Evolutionary conservation across 2,888 invertebrate genomes (phyloP).

Genomic region (Limnephilus auricula): DNA sequence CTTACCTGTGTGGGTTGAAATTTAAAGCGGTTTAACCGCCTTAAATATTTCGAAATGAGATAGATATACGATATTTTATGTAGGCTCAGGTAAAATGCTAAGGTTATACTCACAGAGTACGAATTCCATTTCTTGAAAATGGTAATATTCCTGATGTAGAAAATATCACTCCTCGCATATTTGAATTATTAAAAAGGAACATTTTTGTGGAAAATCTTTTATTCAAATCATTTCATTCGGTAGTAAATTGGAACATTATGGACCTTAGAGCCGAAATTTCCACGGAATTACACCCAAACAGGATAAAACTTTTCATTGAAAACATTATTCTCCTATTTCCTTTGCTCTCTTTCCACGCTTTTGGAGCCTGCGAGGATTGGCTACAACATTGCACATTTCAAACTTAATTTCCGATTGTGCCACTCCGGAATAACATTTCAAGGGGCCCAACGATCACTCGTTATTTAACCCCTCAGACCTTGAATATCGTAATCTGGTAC

Average conservation of each 20-base stretch:
- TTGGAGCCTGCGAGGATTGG: not conserved
- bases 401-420: slow-evolving; percentile 42
- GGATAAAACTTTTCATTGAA: slow-evolving; percentile 44
- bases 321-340: slow-evolving; percentile 40
- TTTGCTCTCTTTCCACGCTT: slow-evolving; percentile 3
- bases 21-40: not conserved
- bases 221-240: slow-evolving; percentile 49
- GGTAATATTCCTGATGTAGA: slow-evolving; percentile 4
- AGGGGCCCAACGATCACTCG: too few relatives aligned
- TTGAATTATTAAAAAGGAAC: slow-evolving; percentile 36
- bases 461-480: too few relatives aligned
- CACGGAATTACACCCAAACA: slow-evolving; percentile 48
- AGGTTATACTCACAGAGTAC: not conserved
- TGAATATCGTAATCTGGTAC: too few relatives aligned
- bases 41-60: not conserved
- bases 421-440: too few relatives aligned
- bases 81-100: not conserved
- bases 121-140: not conserved
- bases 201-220: slow-evolving; percentile 38
- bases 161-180: slow-evolving; percentile 29
- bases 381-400: slow-evolving; percentile 42
- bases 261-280: slow-evolving; percentile 44
- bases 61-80: not conserved
- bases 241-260: slow-evolving; percentile 48
- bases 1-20: not conserved